Conservation (phyloP, 2,888 invertebrate species). For the Exocentrus adspersus region DNA sequence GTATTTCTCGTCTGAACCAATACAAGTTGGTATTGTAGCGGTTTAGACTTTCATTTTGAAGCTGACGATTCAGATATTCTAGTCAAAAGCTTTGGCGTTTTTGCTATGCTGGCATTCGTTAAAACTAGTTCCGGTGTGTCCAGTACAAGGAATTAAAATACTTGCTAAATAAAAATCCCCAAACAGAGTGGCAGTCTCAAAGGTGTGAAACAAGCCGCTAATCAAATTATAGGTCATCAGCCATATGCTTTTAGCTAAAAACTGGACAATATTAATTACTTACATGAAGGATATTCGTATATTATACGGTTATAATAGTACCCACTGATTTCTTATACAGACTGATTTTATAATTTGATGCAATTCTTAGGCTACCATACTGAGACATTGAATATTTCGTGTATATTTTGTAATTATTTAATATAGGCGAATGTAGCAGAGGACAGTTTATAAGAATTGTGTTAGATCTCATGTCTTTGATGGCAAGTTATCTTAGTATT, state of each 20-base stretch:
- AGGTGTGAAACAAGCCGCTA: constrained; percentile 13
- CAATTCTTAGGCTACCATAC: constrained; percentile 41
- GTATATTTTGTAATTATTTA: constrained; percentile 48
- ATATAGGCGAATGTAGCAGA: constrained; percentile 35
- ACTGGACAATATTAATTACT: constrained; percentile 19
- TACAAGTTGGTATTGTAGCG: too few relatives aligned
- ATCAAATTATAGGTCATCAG: constrained; percentile 24
- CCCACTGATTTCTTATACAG: constrained; percentile 47
- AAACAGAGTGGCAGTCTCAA: constrained; percentile 7
- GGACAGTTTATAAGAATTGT: constrained; percentile 38
- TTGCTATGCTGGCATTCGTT: too few relatives aligned
- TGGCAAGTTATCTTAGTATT: constrained; percentile 47
- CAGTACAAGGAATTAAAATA: too few relatives aligned
- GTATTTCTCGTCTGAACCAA: too few relatives aligned
- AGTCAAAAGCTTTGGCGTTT: too few relatives aligned
- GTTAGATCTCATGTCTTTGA: constrained; percentile 50
- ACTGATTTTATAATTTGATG: constrained; percentile 53
- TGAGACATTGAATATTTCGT: constrained; percentile 38
- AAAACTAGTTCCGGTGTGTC: too few relatives aligned
- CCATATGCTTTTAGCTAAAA: constrained; percentile 27
- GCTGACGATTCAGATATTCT: too few relatives aligned
- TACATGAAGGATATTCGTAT: constrained; percentile 24
- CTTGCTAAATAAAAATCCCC: constrained; percentile 7
- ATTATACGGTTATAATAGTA: constrained; percentile 37
- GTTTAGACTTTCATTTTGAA: too few relatives aligned